Conservation (phyloP, 2,888 invertebrate genomes). For the Ormyrus labotus region DNA sequence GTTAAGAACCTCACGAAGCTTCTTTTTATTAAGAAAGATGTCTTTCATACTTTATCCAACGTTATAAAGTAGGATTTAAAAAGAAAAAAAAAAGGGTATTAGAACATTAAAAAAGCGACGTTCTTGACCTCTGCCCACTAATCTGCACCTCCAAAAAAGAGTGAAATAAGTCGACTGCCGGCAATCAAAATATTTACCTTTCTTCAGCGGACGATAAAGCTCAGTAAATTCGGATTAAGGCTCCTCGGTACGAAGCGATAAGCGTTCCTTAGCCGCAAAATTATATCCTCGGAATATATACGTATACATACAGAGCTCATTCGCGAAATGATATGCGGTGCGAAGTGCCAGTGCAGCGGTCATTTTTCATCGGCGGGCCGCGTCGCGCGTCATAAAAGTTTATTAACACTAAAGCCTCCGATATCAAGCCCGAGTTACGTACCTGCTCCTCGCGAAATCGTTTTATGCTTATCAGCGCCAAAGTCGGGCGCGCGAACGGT, state of each 20-base stretch:
- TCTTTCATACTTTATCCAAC: too few species aligned
- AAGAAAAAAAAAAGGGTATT: too few species aligned
- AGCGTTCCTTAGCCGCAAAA: not conserved
- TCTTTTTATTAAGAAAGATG: too few species aligned
- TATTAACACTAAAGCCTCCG: slow-evolving; percentile 19
- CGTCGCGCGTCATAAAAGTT: slow-evolving; percentile 7
- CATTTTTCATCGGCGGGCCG: not conserved
- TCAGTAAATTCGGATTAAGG: not conserved
- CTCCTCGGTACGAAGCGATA: not conserved
- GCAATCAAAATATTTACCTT: not conserved
- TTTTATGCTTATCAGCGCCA: slow-evolving; percentile 17
- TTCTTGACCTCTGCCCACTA: too few species aligned
- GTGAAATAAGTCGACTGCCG: too few species aligned
- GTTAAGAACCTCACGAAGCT: too few species aligned
- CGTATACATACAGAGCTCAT: not conserved
- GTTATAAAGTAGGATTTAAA: too few species aligned
- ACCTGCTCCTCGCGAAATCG: slow-evolving; percentile 20
- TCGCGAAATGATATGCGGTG: slow-evolving; percentile 9
- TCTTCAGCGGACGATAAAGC: not conserved
- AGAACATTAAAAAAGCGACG: too few species aligned
- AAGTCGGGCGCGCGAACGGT: not conserved
- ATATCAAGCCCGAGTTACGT: slow-evolving; percentile 8
- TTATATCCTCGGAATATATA: slow-evolving; percentile 5
- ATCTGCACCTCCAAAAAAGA: too few species aligned
- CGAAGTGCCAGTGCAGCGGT: not conserved